phyloP scores from a whole-genome alignment of 2,888 invertebrate genomes.

The Agonopterix heracliana region DNA sequence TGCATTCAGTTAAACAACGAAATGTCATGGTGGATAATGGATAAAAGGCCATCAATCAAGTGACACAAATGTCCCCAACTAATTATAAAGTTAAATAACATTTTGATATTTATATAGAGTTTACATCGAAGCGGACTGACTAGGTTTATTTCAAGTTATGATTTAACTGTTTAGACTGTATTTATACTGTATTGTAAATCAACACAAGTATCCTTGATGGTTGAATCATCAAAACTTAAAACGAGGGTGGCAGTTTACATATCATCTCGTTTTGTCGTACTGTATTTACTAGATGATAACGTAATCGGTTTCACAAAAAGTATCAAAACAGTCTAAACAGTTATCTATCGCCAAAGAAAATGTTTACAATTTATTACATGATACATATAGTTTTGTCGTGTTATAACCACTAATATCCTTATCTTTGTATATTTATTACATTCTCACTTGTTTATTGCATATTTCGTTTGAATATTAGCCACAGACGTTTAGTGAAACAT shows the following conservation, averaged over 20 bases:
- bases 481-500: too few relatives aligned
- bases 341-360: constrained; percentile 1
- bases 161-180: constrained; percentile 27
- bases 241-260: too few relatives aligned
- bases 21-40: constrained; percentile 1
- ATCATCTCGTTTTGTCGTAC: too few relatives aligned
- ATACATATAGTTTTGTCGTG: not conserved
- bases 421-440: too few relatives aligned
- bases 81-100: constrained; percentile 9
- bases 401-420: constrained; percentile 1
- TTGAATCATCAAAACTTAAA: too few relatives aligned
- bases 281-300: too few relatives aligned
- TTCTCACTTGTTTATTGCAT: too few relatives aligned
- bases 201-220: not conserved
- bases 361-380: not conserved
- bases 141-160: constrained; percentile 23
- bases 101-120: constrained; percentile 13
- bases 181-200: not conserved
- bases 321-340: constrained; percentile 1
- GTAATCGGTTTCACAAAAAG: too few relatives aligned
- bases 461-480: too few relatives aligned
- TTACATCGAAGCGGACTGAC: constrained; percentile 33
- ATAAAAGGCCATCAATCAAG: constrained; percentile 1
- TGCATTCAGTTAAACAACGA: not conserved
- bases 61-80: not conserved